A percentile compares a stretch with the other conserved stretches of the same genome.
phyloP scores from a whole-genome alignment of 2,797 vertebrate species.

The Morus bassanus region DNA sequence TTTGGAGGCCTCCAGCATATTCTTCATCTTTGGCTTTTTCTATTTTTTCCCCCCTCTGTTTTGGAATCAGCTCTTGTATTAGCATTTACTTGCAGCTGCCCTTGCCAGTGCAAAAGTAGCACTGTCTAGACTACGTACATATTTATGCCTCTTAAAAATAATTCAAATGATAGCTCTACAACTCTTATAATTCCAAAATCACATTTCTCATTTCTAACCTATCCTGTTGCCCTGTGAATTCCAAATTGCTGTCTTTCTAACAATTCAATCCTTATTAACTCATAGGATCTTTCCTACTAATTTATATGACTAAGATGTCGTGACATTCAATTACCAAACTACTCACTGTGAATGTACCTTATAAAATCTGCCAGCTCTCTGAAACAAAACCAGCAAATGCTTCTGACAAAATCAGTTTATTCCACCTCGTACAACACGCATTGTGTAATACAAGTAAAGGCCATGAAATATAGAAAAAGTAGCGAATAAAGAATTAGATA shows the following conservation, averaged over 20 bases:
- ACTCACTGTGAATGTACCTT: neutral
- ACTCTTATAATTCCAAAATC: neutral
- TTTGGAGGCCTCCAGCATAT: neutral
- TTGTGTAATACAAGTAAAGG: neutral
- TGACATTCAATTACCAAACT: neutral
- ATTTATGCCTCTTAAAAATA: neutral
- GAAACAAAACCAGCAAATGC: neutral
- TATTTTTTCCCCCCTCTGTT: neutral
- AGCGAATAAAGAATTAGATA: neutral
- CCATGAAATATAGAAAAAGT: neutral
- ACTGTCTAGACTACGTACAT: neutral
- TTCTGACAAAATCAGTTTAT: neutral
- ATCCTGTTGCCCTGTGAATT: neutral
- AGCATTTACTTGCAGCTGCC: neutral
- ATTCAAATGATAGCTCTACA: neutral
- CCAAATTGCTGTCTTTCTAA: neutral
- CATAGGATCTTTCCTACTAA: neutral
- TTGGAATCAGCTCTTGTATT: neutral
- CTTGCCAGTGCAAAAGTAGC: constrained; percentile 12
- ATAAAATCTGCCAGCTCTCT: neutral
- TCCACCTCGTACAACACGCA: neutral
- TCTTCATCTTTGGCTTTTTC: neutral
- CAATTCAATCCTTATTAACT: neutral
- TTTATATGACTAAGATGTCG: neutral
- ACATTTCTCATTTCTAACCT: neutral